Base-by-base conservation (phyloP, 37 sponge, comb jelly and placozoan species). In the Chondrosia reniformis region DNA sequence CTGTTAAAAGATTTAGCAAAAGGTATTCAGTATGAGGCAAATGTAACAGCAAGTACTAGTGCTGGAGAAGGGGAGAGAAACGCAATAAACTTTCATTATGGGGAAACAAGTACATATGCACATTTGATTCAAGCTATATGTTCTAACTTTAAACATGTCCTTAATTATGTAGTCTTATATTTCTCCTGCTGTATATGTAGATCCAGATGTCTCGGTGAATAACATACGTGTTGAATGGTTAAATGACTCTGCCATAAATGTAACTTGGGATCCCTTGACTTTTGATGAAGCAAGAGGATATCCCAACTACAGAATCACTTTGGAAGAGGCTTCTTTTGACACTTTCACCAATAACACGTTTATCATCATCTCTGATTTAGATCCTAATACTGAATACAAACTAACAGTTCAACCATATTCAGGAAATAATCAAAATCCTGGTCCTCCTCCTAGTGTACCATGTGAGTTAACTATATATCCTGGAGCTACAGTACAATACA, bases 281-380 rank as follows among this genome's bases (percentile, higher is more conserved):
- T 10, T 69, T 21, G n/a, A 69, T 69, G 8, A 69, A 9, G 72
- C 72, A 21, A 34, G 72, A 44, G 72, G 72, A 69, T 69, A 43
- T 44, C 72, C 72, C 72, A 41, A 8, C 2, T 69, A 69, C 24
- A 40, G 24, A 24, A 25, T 69, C 72, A 69, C 15, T 34, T 24
- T 22, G 3, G 72, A 69, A 38, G 72, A 44, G 1, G 22, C 13
- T 25, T 2, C 25, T 9, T 9, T 69, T 17, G 24, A 13, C 42
- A 13, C 15, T 13, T n/a, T 1, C 38, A 69, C 72, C 31, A 38
- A 15, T 37, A 24, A 36, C 40, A 8, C 72, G 44, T 25, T 21
- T 40, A n/a, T 69, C 21, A 25, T 69, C 19, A 25, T 39, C 22
- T 41, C 44, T 24, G 72, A 25, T 43, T 25, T 69, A 44, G 24